Evolutionary conservation across 1,140 invertebrate genomes (phyloP), one percentile per base, ranked within the genome.

Genomic region (Euwallacea fornicatus): DNA sequence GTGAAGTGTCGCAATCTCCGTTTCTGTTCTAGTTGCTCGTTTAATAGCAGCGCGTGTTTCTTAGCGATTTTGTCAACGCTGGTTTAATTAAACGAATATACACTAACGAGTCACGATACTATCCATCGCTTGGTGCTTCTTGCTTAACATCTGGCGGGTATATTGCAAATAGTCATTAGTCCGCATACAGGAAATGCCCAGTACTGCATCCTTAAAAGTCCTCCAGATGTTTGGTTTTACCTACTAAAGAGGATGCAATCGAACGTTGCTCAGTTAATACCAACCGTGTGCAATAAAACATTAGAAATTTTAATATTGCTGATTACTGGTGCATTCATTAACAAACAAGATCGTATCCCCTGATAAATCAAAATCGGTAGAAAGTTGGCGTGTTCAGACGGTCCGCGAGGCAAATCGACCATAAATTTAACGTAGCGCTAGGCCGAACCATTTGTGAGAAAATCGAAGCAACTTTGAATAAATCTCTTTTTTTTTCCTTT

Each of bases 11-110:
- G 55, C 58, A 59, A 54, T 10, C 15, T 7, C 21, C 21, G 0
- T 56, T 69, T 69, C 66, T 69, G 66, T 69, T 69, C 66, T 69
- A 69, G 55, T 69, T 69, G 43, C 58, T 62, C 15, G n/a, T 54
- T 53, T 61, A 69, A 69, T 62, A 54, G 55, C 43, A 33, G 21
- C 21, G 21, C 4, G 21, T 33, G 21, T 33, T 33, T 33, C 21
- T 11, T 2, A 15, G 41, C 64, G 41, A 56, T 66, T 56, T 58
- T 58, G 64, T 66, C 64, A 58, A 56, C 9, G 16, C 15, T n/a
- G 7, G 13, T n/a, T 62, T 62, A 62, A 62, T 62, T 62, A 62
- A 43, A 9, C 8, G 54, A 50, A 50, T 60, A 33, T 33, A 33
- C 21, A 33, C 21, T 33, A 13, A 33, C 0, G 42, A 11, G 58